Base-by-base conservation (phyloP, 2,888 invertebrate species). In the Drosophila demipolita region DNA sequence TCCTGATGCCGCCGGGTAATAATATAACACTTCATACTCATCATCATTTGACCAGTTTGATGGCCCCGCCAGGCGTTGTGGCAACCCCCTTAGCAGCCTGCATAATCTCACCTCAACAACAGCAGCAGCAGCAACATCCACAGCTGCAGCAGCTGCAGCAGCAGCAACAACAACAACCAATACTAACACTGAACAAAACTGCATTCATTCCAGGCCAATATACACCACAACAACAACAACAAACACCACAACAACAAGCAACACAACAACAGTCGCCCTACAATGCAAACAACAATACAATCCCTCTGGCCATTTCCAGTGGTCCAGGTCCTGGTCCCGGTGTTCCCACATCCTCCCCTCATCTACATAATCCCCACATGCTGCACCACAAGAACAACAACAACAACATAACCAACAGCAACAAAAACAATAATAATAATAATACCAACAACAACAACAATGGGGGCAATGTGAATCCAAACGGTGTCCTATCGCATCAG, bases 131-230 rank as follows among this genome's bases (percentile, higher is more conserved):
- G 52, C 62, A 7, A n/a, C 40, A 40, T 40, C 40, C 23, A 23
- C 45, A 45, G 23, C 45, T 8, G 23, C 45, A 45, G 20, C 71
- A 63, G 6, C 67, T 58, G 6, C 69, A 63, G 8, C 65, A 63
- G 9, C 71, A 65, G 1, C 79, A 72, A 69, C 83, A 80, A 50
- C 81, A 83, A 66, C 83, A 76, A 58, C 78, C 62, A 64, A 52
- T 61, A 78, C 74, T 81, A 75, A 80, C 81, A 82, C 83, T 76
- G 33, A 87, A 66, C 84, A 81, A 88, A 80, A 78, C 78, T 66
- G 63, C 91, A 81, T 89, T 91, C 80, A 87, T 93, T 92, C 90
- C 92, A 91, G 92, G 93, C 86, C 92, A 90, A 85, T 92, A 90
- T 72, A 83, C 88, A 64, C 66, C 78, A 66, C 79, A 76, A 80